These are phyloP conservation scores for Cryptophagus acutangulus DNA, from an alignment of 2,888 invertebrate genomes.

Conservation along the genomic window DNA sequence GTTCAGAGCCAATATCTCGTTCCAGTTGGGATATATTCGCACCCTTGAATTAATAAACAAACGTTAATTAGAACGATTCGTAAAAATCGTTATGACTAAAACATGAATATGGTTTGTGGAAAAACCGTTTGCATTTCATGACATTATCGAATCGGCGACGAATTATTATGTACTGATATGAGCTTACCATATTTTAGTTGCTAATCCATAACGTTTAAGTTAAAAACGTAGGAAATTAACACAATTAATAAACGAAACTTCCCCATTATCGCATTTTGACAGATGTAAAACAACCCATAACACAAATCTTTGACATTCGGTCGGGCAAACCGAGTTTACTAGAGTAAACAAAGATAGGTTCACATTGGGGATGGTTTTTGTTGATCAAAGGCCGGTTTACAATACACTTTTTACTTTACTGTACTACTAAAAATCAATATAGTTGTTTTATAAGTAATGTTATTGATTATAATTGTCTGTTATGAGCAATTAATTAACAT, in stretches of 20 bases:
- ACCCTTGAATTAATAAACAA: conserved; percentile 63
- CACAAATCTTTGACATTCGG: too few relatives aligned
- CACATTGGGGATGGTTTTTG: too few relatives aligned
- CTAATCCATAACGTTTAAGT: conserved; percentile 48
- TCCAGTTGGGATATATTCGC: conserved; percentile 99
- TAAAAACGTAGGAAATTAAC: conserved; percentile 44
- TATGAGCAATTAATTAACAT: too few relatives aligned
- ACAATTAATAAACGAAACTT: conserved; percentile 43
- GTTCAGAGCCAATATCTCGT: conserved; percentile 98
- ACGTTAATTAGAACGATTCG: conserved; percentile 12
- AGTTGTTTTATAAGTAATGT: too few relatives aligned
- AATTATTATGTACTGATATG: conserved; percentile 5
- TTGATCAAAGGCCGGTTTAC: too few relatives aligned
- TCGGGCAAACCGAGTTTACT: too few relatives aligned
- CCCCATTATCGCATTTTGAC: conserved; percentile 47
- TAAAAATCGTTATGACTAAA: conserved; percentile 12
- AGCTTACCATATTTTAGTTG: conserved; percentile 45
- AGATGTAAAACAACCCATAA: conserved; percentile 33
- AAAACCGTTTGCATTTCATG: background rate
- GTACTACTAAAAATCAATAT: too few relatives aligned
- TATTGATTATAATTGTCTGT: too few relatives aligned
- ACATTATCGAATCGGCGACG: too few relatives aligned
- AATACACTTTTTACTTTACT: too few relatives aligned
- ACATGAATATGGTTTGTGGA: conserved; percentile 10
- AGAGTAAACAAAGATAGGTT: too few relatives aligned